phyloP scores from a whole-genome alignment of 2,113 vertebrate genomes.

The Dicerorhinus sumatrensis region DNA sequence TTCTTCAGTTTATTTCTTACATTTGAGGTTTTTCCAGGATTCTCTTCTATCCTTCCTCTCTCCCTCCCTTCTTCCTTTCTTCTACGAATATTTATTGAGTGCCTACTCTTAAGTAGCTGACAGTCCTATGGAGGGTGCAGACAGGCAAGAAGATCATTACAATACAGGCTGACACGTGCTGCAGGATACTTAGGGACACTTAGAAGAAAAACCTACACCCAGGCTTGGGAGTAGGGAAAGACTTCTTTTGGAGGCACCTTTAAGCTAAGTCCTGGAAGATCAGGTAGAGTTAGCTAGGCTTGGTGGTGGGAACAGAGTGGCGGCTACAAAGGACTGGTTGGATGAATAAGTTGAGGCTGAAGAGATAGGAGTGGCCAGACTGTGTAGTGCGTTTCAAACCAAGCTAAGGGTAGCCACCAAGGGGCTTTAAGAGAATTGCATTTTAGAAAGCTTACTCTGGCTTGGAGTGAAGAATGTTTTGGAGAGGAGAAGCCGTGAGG shows the following conservation, averaged over 20 bases:
- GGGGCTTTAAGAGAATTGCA: background rate
- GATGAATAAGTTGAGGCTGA: background rate
- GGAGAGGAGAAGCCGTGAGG: background rate
- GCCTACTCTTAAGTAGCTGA: background rate
- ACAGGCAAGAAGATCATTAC: background rate
- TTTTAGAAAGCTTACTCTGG: conserved; percentile 9
- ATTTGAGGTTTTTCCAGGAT: background rate
- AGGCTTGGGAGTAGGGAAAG: background rate
- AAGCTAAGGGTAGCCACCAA: background rate
- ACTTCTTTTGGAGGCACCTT: background rate
- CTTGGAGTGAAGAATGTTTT: background rate
- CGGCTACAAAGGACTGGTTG: background rate
- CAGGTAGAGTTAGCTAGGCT: background rate
- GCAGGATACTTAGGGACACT: background rate
- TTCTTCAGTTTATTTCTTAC: background rate
- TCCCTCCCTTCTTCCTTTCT: background rate
- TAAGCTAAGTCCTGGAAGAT: background rate
- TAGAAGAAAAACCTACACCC: background rate
- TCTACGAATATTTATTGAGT: background rate
- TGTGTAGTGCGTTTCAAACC: background rate
- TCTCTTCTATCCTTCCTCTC: background rate
- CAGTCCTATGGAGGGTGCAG: background rate
- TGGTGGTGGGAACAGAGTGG: background rate
- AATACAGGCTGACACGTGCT: background rate
- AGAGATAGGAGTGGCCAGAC: background rate